phyloP scores from a whole-genome alignment of 2,888 invertebrate species.

The Chaitophorus viminalis region DNA sequence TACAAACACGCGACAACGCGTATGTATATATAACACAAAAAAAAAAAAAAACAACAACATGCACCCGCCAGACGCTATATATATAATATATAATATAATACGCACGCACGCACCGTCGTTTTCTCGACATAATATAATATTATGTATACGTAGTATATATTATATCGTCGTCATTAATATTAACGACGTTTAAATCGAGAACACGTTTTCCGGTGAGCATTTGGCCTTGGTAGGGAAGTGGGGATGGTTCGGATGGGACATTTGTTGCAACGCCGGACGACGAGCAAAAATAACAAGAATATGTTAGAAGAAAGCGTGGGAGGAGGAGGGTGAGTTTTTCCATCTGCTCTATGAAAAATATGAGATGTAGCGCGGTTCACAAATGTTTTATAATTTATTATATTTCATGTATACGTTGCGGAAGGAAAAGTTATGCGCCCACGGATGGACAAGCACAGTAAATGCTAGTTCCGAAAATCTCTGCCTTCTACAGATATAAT shows the following conservation, averaged over 20 bases:
- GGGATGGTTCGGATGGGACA: background rate
- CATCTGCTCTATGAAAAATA: too few relatives aligned
- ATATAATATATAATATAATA: background rate
- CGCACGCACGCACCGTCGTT: conserved; percentile 2
- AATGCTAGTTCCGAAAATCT: background rate
- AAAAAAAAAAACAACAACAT: background rate
- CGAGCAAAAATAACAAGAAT: too few relatives aligned
- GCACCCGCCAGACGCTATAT: conserved; percentile 20
- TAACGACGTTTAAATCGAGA: conserved; percentile 40
- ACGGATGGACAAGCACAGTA: background rate
- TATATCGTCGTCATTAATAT: background rate
- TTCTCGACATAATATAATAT: conserved; percentile 15
- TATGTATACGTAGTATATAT: background rate
- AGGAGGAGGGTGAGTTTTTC: too few relatives aligned
- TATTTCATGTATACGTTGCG: background rate
- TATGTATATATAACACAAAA: background rate
- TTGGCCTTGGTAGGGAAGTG: background rate
- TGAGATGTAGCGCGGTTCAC: too few relatives aligned
- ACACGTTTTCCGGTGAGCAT: background rate
- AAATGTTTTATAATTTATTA: too few relatives aligned
- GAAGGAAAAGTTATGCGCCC: background rate
- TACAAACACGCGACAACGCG: conserved; percentile 1
- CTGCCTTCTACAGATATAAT: background rate
- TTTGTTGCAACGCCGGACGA: background rate
- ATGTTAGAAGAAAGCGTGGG: too few relatives aligned